phyloP scores from a whole-genome alignment of 1,140 invertebrate genomes.

The Ceratina australensis region DNA sequence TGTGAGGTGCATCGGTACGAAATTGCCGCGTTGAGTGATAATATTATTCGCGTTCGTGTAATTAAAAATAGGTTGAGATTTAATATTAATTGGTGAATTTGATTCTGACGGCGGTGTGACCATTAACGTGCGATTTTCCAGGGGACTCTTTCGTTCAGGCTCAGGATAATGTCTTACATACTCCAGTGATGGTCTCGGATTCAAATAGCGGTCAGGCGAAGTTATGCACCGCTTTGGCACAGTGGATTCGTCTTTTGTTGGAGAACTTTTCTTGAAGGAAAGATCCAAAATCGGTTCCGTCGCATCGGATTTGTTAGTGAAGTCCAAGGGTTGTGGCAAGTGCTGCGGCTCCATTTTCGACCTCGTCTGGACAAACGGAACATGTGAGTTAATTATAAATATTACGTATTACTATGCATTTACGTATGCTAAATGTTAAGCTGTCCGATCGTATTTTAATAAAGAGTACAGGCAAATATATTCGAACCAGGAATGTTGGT shows the following conservation, averaged over 20 bases:
- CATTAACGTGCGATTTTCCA: constrained; percentile 57
- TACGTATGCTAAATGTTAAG: background rate
- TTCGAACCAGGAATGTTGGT: too few species aligned
- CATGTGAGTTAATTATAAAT: background rate
- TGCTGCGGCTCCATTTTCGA: background rate
- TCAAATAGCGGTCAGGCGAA: background rate
- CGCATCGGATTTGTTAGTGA: background rate
- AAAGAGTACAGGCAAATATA: background rate
- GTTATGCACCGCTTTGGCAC: too few species aligned
- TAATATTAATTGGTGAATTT: constrained; percentile 60
- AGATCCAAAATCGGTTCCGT: constrained; percentile 56
- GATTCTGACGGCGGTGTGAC: constrained; percentile 69
- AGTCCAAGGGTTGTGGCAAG: constrained; percentile 32
- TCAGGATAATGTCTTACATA: too few species aligned
- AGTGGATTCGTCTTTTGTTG: too few species aligned
- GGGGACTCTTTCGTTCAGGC: constrained; percentile 53
- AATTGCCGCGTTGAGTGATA: background rate
- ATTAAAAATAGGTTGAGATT: constrained; percentile 42
- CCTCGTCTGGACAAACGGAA: background rate
- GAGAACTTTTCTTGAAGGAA: constrained; percentile 59
- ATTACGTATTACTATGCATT: too few species aligned
- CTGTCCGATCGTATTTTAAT: background rate
- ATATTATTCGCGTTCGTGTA: background rate
- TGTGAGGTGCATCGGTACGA: constrained; percentile 30
- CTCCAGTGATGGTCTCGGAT: background rate